Evolutionary conservation across 2,888 invertebrate species (phyloP).

Genomic region (Tachina grossa): DNA sequence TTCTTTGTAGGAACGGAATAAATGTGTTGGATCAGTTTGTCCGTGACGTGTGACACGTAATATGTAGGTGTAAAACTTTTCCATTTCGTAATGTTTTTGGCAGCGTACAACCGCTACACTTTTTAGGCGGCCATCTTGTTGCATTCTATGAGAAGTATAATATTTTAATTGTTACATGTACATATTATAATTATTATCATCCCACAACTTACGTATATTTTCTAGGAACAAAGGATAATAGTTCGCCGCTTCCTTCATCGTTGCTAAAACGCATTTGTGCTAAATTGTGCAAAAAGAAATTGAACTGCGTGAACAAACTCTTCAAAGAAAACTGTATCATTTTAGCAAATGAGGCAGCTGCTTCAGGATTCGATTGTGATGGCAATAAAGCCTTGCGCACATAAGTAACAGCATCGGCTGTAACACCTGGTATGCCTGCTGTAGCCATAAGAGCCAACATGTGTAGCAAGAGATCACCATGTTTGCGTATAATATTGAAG

Average conservation of each 20-base stretch:
- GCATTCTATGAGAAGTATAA: constrained; percentile 85
- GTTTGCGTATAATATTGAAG: constrained; percentile 96
- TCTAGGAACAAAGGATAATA: constrained; percentile 96
- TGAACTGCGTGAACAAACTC: constrained; percentile 97
- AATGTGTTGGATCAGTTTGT: constrained; percentile 92
- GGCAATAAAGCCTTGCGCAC: constrained; percentile 95
- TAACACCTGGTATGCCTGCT: constrained; percentile 87
- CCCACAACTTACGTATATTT: constrained; percentile 91
- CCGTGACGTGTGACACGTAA: constrained; percentile 91
- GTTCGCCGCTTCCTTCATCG: constrained; percentile 91
- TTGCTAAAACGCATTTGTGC: constrained; percentile 95
- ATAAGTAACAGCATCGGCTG: constrained; percentile 94
- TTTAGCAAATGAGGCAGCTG: constrained; percentile 96
- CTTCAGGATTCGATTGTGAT: constrained; percentile 95
- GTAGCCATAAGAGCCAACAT: constrained; percentile 90
- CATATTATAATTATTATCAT: neutral
- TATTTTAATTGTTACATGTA: neutral
- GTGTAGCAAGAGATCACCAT: constrained; percentile 94
- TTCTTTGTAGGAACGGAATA: constrained; percentile 98
- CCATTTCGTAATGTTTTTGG: constrained; percentile 97
- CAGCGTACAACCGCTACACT: constrained; percentile 93
- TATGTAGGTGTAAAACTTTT: constrained; percentile 98
- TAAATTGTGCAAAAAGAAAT: constrained; percentile 98
- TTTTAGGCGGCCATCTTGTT: constrained; percentile 93
- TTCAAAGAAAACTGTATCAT: constrained; percentile 98